Conservation (phyloP, 2,113 vertebrate species). For the Vidua macroura region DNA sequence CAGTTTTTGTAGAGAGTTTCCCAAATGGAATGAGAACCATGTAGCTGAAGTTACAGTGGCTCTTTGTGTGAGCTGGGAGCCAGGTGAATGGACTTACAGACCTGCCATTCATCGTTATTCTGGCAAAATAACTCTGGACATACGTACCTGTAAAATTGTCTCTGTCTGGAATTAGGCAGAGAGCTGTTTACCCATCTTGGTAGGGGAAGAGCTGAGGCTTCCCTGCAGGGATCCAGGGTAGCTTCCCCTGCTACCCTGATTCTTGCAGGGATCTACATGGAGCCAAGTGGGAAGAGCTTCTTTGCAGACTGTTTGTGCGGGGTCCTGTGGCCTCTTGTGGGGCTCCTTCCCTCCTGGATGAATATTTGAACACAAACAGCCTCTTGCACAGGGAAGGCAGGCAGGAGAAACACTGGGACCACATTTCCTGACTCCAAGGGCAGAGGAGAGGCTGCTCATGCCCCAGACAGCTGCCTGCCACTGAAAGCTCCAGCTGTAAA, state of each 20-base stretch:
- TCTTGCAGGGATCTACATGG: rapidly evolving
- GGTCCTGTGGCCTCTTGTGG: background rate
- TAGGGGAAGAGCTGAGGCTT: background rate
- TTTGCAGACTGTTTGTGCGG: background rate
- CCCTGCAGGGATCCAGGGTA: too few relatives aligned
- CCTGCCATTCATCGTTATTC: background rate
- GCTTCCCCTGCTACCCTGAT: background rate
- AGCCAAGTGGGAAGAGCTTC: background rate
- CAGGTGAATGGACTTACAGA: background rate
- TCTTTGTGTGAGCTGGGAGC: background rate
- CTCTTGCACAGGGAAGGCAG: background rate
- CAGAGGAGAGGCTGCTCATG: background rate
- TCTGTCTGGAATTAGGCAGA: background rate
- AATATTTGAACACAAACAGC: too few relatives aligned
- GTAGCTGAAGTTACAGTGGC: background rate
- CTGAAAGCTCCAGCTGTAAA: background rate
- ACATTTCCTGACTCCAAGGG: rapidly evolving
- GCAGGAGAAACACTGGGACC: background rate
- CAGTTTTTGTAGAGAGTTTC: background rate
- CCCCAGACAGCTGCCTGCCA: background rate
- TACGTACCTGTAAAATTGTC: background rate
- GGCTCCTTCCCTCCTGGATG: background rate
- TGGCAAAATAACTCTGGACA: background rate
- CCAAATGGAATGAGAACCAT: background rate
- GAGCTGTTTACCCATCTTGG: rapidly evolving